These are phyloP conservation scores for Ashinkailepas kermadecensis DNA, from an alignment of 2,888 invertebrate genomes.

Conservation along the genomic window DNA sequence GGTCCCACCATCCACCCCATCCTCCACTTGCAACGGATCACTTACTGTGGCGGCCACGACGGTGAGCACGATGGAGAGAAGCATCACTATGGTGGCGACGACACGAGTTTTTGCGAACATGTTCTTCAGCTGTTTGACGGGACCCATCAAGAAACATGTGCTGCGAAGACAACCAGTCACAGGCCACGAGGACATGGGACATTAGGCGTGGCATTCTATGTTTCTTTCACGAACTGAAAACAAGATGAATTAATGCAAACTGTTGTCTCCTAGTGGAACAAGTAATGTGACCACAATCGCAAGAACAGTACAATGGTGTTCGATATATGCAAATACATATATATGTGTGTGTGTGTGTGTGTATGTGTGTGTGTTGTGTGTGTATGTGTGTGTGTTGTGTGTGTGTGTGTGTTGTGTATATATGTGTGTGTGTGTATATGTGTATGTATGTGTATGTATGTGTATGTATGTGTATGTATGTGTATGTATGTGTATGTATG, in stretches of 20 bases:
- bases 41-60: conserved; percentile 56
- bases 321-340: no score
- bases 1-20: no score
- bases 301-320: no score
- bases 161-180: conserved; percentile 38
- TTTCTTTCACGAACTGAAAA: no score
- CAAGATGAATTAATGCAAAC: neutral
- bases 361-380: no score
- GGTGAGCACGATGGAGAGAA: conserved; percentile 44
- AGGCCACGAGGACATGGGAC: no score
- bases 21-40: neutral
- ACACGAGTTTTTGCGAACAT: neutral
- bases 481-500: no score
- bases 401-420: neutral
- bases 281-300: no score
- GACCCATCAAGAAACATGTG: conserved; percentile 81
- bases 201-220: no score
- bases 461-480: neutral
- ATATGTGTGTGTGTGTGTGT: no score
- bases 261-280: neutral
- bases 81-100: conserved; percentile 23
- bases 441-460: neutral
- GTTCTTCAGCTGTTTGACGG: conserved; percentile 11
- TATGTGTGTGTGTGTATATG: neutral
- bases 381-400: no score